Percentiles rank a stretch among this genome's conserved stretches.
Evolutionary conservation across 2,113 vertebrate genomes (phyloP).

Genomic region (Nibea albiflora): DNA sequence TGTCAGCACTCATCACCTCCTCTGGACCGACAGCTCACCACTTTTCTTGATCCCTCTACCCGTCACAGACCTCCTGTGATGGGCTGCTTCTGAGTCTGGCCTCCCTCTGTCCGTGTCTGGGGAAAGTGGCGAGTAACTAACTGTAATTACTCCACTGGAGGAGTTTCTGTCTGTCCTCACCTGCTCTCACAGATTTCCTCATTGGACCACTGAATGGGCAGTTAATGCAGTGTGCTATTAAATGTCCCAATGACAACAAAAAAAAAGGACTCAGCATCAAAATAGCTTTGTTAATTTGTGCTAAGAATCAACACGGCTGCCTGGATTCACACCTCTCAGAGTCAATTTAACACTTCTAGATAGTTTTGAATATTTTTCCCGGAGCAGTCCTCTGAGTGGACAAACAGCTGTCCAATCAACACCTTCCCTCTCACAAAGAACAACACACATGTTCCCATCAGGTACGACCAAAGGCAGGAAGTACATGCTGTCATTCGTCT

Average conservation of each 20-base stretch:
- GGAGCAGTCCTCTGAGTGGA: not conserved
- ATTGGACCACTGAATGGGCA: not conserved
- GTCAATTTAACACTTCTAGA: conserved; percentile 1
- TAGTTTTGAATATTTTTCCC: not conserved
- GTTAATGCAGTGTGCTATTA: not conserved
- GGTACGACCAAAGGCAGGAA: not conserved
- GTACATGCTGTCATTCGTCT: too few relatives aligned
- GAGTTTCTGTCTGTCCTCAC: not conserved
- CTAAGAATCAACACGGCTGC: not conserved
- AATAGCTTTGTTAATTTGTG: not conserved
- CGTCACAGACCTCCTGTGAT: not conserved
- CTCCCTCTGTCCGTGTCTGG: not conserved
- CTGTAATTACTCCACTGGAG: conserved; percentile 12
- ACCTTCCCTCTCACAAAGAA: conserved; percentile 4
- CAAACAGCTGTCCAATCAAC: conserved; percentile 15
- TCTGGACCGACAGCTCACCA: conserved; percentile 17
- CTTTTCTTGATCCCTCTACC: conserved; percentile 6
- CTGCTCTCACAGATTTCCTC: not conserved
- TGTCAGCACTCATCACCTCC: conserved; percentile 64
- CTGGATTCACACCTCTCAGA: conserved; percentile 35
- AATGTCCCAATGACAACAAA: not conserved
- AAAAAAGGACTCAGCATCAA: not conserved
- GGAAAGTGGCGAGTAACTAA: not conserved
- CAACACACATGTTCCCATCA: not conserved
- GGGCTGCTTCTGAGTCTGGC: conserved; percentile 8